Percentiles rank a stretch among this genome's conserved stretches.
Evolutionary conservation across 2,797 vertebrate genomes (phyloP).

Genomic region (Coccyzus lansbergi): DNA sequence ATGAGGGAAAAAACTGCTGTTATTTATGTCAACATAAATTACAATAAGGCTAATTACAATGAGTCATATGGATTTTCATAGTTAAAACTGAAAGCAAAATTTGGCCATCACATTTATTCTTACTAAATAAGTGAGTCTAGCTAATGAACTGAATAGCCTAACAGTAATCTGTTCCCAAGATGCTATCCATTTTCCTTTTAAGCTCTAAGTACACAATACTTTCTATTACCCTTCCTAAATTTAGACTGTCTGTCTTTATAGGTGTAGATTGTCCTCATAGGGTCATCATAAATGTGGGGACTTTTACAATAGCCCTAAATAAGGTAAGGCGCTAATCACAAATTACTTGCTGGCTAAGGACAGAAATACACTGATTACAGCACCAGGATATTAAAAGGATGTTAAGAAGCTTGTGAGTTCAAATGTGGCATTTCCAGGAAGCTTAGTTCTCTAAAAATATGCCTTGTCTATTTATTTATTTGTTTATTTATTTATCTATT

Average conservation of each 20-base stretch:
- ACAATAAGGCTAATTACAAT: background rate
- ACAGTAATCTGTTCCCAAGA: background rate
- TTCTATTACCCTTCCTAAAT: constrained; percentile 41
- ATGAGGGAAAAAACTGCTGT: accelerated
- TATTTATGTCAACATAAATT: background rate
- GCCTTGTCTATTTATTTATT: background rate
- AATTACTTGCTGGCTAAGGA: background rate
- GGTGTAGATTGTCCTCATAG: background rate
- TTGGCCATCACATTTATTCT: background rate
- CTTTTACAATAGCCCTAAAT: constrained; percentile 32
- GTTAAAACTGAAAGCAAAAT: background rate
- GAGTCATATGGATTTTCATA: background rate
- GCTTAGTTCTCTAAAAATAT: constrained; percentile 11
- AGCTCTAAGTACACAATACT: background rate
- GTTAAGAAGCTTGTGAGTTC: constrained; percentile 43
- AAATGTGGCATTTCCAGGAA: constrained; percentile 28
- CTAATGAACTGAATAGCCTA: background rate
- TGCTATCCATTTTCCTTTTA: background rate
- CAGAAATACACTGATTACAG: constrained; percentile 2
- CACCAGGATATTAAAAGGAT: constrained; percentile 33
- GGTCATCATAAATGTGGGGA: accelerated
- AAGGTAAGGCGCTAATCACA: background rate
- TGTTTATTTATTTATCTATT: background rate
- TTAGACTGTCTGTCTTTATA: background rate
- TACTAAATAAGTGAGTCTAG: background rate